These are phyloP conservation scores for Tipula unca DNA, from an alignment of 2,888 invertebrate species.

Conservation along the genomic window DNA sequence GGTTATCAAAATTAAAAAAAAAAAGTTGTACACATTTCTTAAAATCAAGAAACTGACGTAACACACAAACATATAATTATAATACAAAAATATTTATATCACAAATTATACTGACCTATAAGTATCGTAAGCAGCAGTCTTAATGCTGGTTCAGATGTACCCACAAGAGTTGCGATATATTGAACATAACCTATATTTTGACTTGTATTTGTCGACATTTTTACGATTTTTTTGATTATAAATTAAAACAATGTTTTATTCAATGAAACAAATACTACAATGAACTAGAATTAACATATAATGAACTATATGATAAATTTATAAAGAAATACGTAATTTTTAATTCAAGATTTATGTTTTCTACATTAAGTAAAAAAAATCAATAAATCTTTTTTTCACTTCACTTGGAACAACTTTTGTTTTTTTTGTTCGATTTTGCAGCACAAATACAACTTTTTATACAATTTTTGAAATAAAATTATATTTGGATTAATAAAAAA, in stretches of 20 bases:
- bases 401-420: background rate
- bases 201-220: background rate
- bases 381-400: background rate
- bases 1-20: background rate
- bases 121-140: slow-evolving; percentile 55
- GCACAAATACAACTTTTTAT: too few relatives aligned
- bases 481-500: background rate
- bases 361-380: background rate
- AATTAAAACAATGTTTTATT: background rate
- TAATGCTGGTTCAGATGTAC: slow-evolving; percentile 56
- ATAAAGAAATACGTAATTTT: background rate
- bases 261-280: background rate
- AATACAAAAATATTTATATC: background rate
- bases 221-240: background rate
- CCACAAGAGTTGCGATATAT: slow-evolving; percentile 43
- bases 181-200: slow-evolving; percentile 25
- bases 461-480: background rate
- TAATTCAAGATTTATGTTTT: background rate
- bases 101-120: slow-evolving; percentile 44
- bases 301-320: background rate
- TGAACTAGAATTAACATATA: background rate
- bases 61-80: background rate
- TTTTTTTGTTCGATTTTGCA: background rate
- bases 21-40: background rate
- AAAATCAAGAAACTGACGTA: background rate